Percentiles rank a stretch among this genome's conserved stretches.
Evolutionary conservation across 2,113 vertebrate species (phyloP).

Genomic region (Pterocles burchelli): DNA sequence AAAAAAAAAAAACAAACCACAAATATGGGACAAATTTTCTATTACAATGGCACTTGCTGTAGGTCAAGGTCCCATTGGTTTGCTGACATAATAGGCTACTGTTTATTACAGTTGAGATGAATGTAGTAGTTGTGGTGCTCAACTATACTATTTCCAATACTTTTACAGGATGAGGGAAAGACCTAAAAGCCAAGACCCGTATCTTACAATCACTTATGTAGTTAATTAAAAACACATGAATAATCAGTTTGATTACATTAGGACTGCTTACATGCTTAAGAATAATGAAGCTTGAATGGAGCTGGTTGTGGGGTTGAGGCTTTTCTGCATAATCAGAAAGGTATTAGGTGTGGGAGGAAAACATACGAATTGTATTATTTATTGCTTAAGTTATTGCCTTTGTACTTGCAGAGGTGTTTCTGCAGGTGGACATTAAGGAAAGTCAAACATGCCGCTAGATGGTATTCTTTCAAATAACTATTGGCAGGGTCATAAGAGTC

Average conservation of each 20-base stretch:
- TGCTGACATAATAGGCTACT: background rate
- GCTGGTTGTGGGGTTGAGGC: background rate
- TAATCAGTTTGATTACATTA: conserved; percentile 21
- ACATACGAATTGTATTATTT: background rate
- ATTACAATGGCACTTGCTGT: background rate
- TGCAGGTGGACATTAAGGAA: background rate
- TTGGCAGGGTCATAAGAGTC: background rate
- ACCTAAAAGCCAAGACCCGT: background rate
- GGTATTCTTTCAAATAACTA: background rate
- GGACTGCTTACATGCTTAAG: background rate
- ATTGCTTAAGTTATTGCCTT: background rate
- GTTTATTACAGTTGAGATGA: background rate
- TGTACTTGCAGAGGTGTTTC: background rate
- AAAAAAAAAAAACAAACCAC: background rate
- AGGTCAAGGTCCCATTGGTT: background rate
- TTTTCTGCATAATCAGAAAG: background rate
- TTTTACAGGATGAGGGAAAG: background rate
- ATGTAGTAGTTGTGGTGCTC: background rate
- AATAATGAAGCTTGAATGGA: conserved; percentile 2
- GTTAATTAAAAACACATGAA: conserved; percentile 1
- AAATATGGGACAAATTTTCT: background rate
- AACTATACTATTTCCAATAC: background rate
- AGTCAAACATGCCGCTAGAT: background rate
- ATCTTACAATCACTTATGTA: background rate
- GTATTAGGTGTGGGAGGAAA: background rate